These are phyloP conservation scores for Ciconia nigra DNA, from an alignment of 2,797 vertebrate species.

Conservation along the genomic window DNA sequence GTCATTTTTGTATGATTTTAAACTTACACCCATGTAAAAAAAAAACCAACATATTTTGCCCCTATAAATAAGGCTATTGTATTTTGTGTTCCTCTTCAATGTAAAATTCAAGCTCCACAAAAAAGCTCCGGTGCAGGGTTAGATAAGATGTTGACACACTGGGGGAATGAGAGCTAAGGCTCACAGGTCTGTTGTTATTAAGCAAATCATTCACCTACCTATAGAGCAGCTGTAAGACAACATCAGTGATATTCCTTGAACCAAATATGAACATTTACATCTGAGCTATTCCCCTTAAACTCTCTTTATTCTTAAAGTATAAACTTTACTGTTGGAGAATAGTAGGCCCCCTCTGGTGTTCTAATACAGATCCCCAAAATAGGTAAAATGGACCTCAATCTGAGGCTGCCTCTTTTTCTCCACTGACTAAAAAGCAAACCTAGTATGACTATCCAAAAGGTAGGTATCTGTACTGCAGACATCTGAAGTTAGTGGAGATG, in stretches of 20 bases:
- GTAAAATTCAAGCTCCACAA: background rate
- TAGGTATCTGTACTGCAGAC: background rate
- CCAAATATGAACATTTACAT: background rate
- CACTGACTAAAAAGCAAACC: background rate
- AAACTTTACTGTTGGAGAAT: background rate
- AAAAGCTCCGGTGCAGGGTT: background rate
- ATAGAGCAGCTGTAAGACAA: background rate
- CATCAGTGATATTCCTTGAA: background rate
- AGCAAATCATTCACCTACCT: background rate
- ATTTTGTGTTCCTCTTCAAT: background rate
- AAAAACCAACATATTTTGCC: background rate
- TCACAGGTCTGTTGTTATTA: background rate
- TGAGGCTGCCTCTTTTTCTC: background rate
- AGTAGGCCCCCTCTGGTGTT: background rate
- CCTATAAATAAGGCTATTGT: background rate
- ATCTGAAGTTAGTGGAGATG: background rate
- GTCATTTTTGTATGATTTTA: background rate
- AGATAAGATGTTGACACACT: background rate
- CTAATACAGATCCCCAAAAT: background rate
- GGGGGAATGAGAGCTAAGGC: background rate
- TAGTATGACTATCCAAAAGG: background rate
- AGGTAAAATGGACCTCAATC: background rate
- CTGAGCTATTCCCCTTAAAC: background rate
- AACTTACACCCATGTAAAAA: background rate
- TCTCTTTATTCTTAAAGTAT: background rate